phyloP scores from a whole-genome alignment of 2,888 invertebrate genomes.

The Boloria selene region DNA sequence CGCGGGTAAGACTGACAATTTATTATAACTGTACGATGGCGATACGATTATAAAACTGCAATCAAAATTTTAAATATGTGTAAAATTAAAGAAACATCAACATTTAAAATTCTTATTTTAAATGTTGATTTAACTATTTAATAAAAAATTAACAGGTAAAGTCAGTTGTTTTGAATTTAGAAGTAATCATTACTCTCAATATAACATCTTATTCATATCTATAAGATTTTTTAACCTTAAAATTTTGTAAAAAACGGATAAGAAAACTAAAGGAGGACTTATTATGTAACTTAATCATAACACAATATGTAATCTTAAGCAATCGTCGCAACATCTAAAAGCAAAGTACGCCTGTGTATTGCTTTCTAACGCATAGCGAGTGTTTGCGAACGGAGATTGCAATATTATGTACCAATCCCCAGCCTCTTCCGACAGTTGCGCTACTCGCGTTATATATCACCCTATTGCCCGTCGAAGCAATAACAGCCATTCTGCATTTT shows the following conservation, averaged over 20 bases:
- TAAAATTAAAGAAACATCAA: too few species aligned
- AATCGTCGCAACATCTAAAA: conserved; percentile 25
- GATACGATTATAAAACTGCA: conserved; percentile 12
- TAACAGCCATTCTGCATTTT: conserved; percentile 41
- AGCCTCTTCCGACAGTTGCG: conserved; percentile 59
- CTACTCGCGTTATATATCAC: conserved; percentile 64
- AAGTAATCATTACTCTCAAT: too few species aligned
- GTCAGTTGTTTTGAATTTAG: too few species aligned
- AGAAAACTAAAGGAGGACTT: neutral
- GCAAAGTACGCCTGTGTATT: conserved; percentile 49
- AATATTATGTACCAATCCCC: conserved; percentile 74
- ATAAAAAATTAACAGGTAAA: too few species aligned
- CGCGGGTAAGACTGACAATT: conserved; percentile 49
- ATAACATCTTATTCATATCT: too few species aligned
- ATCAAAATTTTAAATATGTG: too few species aligned
- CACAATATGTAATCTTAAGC: neutral
- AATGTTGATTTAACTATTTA: too few species aligned
- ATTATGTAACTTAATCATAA: neutral
- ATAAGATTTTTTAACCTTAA: too few species aligned
- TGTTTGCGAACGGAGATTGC: conserved; percentile 76
- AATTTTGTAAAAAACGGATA: too few species aligned
- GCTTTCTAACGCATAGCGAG: conserved; percentile 62
- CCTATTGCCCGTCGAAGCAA: conserved; percentile 54
- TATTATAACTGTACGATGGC: conserved; percentile 21
- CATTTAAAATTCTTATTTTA: too few species aligned